Conservation (phyloP, 2,797 vertebrate species). For the Hydrocynus forskahlii region DNA sequence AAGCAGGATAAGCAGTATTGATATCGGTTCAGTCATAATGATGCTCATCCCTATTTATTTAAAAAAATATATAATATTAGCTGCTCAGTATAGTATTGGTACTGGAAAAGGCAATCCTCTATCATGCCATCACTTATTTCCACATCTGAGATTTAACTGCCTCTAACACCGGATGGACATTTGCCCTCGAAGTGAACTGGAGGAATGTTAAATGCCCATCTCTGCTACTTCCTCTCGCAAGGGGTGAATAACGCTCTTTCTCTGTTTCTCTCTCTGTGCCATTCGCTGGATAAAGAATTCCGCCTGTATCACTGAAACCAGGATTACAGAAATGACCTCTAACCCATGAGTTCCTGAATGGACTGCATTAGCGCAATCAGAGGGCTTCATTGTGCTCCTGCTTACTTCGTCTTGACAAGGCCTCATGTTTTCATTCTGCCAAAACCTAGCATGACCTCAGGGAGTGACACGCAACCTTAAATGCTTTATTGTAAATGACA, state of each 20-base stretch:
- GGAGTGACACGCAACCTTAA: constrained; percentile 16
- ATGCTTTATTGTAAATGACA: constrained; percentile 10
- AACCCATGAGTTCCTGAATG: background rate
- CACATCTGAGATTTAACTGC: background rate
- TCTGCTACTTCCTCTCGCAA: background rate
- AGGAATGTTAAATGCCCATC: constrained; percentile 12
- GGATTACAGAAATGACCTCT: background rate
- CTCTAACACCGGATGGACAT: background rate
- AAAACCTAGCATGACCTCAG: constrained; percentile 2
- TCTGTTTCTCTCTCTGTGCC: background rate
- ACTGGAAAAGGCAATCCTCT: background rate
- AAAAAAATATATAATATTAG: too few relatives aligned
- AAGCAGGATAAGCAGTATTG: too few relatives aligned
- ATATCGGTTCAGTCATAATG: too few relatives aligned
- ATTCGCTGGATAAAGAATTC: background rate
- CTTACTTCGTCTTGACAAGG: constrained; percentile 15
- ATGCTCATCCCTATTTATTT: too few relatives aligned
- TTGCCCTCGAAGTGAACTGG: background rate
- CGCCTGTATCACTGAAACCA: background rate
- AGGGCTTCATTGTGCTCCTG: constrained; percentile 13
- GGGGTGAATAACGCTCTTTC: constrained; percentile 1
- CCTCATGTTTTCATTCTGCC: constrained; percentile 6
- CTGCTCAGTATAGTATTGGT: background rate
- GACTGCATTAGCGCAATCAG: background rate
- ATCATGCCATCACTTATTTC: background rate